Evolutionary conservation across 2,888 invertebrate species (phyloP), one percentile per base, ranked within the genome.

Genomic region (Odiellus spinosus): DNA sequence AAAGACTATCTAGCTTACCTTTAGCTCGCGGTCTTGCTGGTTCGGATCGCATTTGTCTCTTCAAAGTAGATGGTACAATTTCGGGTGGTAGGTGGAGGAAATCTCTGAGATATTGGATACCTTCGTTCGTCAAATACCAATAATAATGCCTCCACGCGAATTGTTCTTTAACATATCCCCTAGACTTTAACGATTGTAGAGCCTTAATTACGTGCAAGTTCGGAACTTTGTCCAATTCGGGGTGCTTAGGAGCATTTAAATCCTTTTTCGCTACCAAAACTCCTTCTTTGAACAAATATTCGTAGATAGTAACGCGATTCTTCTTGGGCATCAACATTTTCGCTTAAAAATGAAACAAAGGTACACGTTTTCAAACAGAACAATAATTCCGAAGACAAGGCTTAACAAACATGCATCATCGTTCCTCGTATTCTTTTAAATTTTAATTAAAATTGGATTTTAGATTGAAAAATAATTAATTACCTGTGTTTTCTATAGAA

Each of bases 271-370:
- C 98, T 61, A 98, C 96, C 79, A 96, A 83, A 54, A 98, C 98
- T 67, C 98, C 98, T 72, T 99, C 96, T 67, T 91, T 91, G 70
- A 96, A 95, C 60, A 96, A 79, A 73, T 87, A 86, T 68, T 98
- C 96, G 71, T 88, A 98, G 67, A 98, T 96, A 60, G 85, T 75
- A 59, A 87, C 82, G 65, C 93, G 81, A 69, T 93, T 90, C 74
- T 87, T 85, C 76, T 95, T 96, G 63, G 96, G 93, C 91, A 98
- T 98, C 88, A 98, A 91, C 98, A 98, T 98, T 70, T 84, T 90
- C 60, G 42, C 55, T 52, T 39, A 45, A 26, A 3, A 45, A 45
- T n/a, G 11, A 38, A 17, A 45, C 26, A 8, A 6, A 26, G 26
- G 8, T 6, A 26, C 26, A 26, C 26, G 26, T 26, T 26, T 26